Base-by-base conservation (phyloP, 1,140 invertebrate genomes). In the Leptopilina clavipes region DNA sequence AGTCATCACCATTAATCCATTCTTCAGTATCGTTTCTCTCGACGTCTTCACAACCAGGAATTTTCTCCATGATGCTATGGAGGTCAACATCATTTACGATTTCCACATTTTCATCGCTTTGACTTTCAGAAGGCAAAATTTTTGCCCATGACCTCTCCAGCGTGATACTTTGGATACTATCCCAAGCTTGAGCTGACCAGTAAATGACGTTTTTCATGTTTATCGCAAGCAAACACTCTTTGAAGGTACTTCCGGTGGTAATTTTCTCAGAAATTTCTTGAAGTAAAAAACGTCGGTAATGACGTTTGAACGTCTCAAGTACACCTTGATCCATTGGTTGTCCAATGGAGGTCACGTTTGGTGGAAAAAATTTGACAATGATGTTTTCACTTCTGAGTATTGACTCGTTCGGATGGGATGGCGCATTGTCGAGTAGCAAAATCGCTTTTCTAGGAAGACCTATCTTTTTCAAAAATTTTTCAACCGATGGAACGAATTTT, bases 401-500 rank as follows among this genome's bases (percentile, higher is more conserved):
- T n/a, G 9, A 18, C n/a, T 54, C n/a, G 17, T 54, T n/a, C 14
- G 17, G 48, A 40, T 75, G 70, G 14, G 70, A 56, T 3, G 19
- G 17, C 3, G 70, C 72, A 75, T 81, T 76, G 52, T 81, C 72
- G 1, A 78, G 70, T 14, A 81, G 40, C 3, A 78, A 65, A 43
- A 76, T 40, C 19, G 79, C 79, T 70, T 73, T 75, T 43, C 56
- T 17, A 6, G 79, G 76, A 9, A 81, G 22, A 1, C 70, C n/a
- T 11, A 65, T 1, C n/a, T 72, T 25, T 14, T 12, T 73, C 22
- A 81, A 73, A 54, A 70, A 70, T 17, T 52, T 43, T 17, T 31
- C 74, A 1, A 76, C 76, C 70, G n/a, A 11, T 3, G 75, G 76
- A 7, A 78, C 73, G 48, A 82, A 82, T 37, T 82, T 59, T 0